phyloP scores from a whole-genome alignment of 2,113 vertebrate genomes.

The Pampusana beccarii region DNA sequence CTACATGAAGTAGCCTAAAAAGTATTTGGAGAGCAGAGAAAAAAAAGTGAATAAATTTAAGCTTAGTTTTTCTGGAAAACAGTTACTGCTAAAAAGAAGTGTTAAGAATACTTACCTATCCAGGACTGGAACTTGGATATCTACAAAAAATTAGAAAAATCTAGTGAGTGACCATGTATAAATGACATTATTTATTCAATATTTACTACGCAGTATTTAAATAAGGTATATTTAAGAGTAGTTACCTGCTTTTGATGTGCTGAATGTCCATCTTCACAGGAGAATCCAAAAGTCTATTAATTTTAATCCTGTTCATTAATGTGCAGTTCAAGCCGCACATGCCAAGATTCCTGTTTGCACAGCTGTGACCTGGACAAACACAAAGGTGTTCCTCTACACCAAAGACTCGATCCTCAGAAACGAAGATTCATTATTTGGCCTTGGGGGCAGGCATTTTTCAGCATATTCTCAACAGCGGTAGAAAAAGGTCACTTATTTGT shows the following conservation, averaged over 20 bases:
- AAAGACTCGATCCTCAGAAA: neutral
- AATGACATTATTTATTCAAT: neutral
- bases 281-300: neutral
- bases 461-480: neutral
- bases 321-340: neutral
- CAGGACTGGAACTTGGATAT: neutral
- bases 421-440: neutral
- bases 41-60: neutral
- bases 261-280: neutral
- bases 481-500: neutral
- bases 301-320: no score
- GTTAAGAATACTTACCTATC: slow-evolving; percentile 52
- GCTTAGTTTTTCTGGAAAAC: neutral
- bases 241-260: slow-evolving; percentile 3
- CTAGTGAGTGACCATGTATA: neutral
- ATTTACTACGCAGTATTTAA: neutral
- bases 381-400: neutral
- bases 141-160: neutral
- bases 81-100: neutral
- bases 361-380: neutral
- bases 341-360: neutral
- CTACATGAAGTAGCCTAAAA: neutral
- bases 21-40: neutral
- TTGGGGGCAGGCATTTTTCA: neutral
- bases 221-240: neutral